Percentiles rank a stretch among this genome's conserved stretches.
phyloP scores from a whole-genome alignment of 2,113 vertebrate species.

The Egretta garzetta region DNA sequence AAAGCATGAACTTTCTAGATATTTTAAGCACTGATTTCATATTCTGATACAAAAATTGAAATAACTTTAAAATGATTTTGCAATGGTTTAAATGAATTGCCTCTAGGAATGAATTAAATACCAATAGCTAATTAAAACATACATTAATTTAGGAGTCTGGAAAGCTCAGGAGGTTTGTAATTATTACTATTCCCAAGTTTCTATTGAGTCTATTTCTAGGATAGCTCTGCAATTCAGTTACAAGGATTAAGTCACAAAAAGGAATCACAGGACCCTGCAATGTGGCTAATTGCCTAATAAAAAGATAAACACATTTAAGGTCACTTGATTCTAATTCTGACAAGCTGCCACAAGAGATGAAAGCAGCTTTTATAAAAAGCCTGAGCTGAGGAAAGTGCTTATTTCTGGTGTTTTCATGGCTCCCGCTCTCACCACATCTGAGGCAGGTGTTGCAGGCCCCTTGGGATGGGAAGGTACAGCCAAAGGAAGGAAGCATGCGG shows the following conservation, averaged over 20 bases:
- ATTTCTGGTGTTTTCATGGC: neutral
- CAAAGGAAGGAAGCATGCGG: neutral
- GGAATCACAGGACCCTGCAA: neutral
- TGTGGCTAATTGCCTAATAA: conserved; percentile 9
- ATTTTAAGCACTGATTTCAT: conserved; percentile 12
- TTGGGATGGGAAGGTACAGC: neutral
- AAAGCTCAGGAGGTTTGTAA: conserved; percentile 47
- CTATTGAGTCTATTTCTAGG: conserved; percentile 29
- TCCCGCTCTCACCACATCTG: neutral
- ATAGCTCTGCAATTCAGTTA: conserved; percentile 7
- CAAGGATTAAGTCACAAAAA: conserved; percentile 12
- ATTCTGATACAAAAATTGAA: neutral
- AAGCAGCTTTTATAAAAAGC: neutral
- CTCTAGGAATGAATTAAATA: conserved; percentile 17
- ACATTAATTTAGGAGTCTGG: conserved; percentile 36
- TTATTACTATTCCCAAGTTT: conserved; percentile 54
- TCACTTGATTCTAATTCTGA: conserved; percentile 29
- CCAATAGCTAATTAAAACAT: conserved; percentile 59
- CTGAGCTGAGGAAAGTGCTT: neutral
- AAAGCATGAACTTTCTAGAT: neutral
- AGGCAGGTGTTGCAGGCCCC: neutral
- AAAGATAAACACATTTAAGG: conserved; percentile 31
- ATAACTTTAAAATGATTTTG: neutral
- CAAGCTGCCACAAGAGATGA: conserved; percentile 8
- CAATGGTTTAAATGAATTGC: neutral